These are phyloP conservation scores for Drosophila tani DNA, from an alignment of 1,140 invertebrate species.

Conservation along the genomic window DNA sequence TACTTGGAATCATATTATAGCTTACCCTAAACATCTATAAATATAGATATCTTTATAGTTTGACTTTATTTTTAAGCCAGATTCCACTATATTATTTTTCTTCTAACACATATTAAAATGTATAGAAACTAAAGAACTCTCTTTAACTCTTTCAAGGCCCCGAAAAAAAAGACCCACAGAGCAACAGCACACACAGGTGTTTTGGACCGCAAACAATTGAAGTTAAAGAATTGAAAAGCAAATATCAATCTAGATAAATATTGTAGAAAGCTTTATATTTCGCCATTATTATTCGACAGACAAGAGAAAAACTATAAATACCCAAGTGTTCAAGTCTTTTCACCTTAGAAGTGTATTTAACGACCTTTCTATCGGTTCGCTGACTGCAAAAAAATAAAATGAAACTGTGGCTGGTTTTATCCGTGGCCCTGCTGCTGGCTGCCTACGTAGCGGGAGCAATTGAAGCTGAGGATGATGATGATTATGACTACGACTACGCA, in stretches of 20 bases:
- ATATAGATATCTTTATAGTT: no score
- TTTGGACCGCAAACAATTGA: slow-evolving; percentile 1
- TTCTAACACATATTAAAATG: neutral
- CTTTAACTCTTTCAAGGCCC: neutral
- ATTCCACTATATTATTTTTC: neutral
- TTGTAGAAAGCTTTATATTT: neutral
- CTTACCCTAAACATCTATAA: neutral
- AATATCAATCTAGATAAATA: slow-evolving; percentile 25
- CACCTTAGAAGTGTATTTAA: slow-evolving; percentile 7
- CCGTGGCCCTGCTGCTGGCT: slow-evolving; percentile 8
- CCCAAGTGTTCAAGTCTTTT: slow-evolving; percentile 7
- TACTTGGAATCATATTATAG: no score
- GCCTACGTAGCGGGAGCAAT: slow-evolving; percentile 5
- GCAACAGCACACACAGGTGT: slow-evolving; percentile 28
- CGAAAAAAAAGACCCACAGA: slow-evolving; percentile 5
- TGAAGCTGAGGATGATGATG: neutral
- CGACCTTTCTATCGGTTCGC: slow-evolving; percentile 10
- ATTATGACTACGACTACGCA: neutral
- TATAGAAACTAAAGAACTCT: neutral
- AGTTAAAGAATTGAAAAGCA: slow-evolving; percentile 2
- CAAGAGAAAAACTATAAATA: slow-evolving; percentile 30
- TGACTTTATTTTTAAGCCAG: neutral
- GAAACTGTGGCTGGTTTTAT: slow-evolving; percentile 14
- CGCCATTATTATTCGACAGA: neutral
- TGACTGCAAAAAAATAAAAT: slow-evolving; percentile 2